Evolutionary conservation across 2,113 vertebrate genomes (phyloP).

Genomic region (Sialia sialis): DNA sequence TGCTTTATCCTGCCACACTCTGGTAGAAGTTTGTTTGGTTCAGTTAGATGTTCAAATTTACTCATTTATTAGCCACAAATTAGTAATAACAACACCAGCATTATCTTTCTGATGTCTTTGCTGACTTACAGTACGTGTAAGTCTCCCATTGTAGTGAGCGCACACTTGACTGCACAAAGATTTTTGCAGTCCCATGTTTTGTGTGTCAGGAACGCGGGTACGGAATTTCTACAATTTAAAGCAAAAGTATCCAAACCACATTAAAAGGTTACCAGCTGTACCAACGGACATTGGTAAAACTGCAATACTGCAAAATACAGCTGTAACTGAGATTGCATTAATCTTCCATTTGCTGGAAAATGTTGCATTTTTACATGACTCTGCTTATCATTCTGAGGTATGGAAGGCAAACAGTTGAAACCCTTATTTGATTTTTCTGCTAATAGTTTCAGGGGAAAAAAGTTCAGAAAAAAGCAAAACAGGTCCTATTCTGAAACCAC

Average conservation of each 20-base stretch:
- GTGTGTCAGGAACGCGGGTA: not conserved
- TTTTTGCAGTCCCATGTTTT: not conserved
- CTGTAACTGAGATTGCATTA: not conserved
- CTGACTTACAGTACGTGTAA: not conserved
- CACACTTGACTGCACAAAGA: not conserved
- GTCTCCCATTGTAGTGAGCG: not conserved
- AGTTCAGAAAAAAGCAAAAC: conserved; percentile 64
- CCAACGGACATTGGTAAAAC: not conserved
- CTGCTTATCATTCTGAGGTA: not conserved
- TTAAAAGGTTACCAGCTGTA: not conserved
- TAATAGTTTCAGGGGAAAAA: conserved; percentile 38
- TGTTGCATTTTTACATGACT: not conserved
- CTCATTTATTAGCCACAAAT: not conserved
- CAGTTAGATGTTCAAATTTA: not conserved
- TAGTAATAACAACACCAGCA: not conserved
- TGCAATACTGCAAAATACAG: not conserved
- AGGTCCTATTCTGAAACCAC: conserved; percentile 75
- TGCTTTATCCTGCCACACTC: not conserved
- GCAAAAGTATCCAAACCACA: not conserved
- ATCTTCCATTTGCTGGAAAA: not conserved
- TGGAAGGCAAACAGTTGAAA: not conserved
- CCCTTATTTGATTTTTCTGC: not conserved
- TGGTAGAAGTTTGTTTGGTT: not conserved
- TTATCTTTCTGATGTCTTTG: not conserved
- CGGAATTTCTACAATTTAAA: not conserved